phyloP scores from a whole-genome alignment of 2,797 vertebrate species.

The Hylomyscus alleni region DNA sequence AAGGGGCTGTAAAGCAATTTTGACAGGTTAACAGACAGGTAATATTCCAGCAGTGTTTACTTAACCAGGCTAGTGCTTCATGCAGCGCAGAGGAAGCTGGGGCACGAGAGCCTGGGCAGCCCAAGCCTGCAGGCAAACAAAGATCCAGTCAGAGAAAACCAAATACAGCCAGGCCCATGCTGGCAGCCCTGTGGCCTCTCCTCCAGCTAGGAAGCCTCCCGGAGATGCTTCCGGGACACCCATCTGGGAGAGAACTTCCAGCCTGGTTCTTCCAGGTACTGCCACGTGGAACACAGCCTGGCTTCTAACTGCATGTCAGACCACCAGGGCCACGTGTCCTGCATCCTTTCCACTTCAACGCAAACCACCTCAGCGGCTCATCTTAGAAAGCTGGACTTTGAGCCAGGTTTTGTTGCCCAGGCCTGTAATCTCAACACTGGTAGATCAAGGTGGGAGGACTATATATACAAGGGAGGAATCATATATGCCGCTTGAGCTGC shows the following conservation, averaged over 20 bases:
- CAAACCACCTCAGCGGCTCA: background rate
- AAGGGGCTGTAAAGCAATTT: conserved; percentile 79
- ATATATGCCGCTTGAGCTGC: background rate
- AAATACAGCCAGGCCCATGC: conserved; percentile 72
- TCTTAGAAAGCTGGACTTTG: background rate
- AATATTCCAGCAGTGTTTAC: conserved; percentile 82
- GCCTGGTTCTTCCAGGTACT: background rate
- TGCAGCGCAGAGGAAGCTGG: background rate
- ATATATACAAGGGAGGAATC: background rate
- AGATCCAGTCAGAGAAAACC: conserved; percentile 82
- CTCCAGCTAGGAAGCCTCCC: conserved; percentile 71
- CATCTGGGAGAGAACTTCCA: background rate
- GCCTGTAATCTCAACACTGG: background rate
- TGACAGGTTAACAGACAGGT: conserved; percentile 87
- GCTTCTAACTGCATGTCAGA: background rate
- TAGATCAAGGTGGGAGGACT: background rate
- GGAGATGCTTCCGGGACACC: conserved; percentile 77
- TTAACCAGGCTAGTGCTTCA: conserved; percentile 82
- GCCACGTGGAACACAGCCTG: background rate
- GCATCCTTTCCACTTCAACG: background rate
- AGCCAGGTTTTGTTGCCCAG: background rate
- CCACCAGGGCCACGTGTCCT: background rate
- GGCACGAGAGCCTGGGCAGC: background rate
- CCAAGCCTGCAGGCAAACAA: conserved; percentile 71
- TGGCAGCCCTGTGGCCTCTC: conserved; percentile 26